Conservation (phyloP, 2,888 invertebrate genomes). For the Temnothorax ravouxi region DNA sequence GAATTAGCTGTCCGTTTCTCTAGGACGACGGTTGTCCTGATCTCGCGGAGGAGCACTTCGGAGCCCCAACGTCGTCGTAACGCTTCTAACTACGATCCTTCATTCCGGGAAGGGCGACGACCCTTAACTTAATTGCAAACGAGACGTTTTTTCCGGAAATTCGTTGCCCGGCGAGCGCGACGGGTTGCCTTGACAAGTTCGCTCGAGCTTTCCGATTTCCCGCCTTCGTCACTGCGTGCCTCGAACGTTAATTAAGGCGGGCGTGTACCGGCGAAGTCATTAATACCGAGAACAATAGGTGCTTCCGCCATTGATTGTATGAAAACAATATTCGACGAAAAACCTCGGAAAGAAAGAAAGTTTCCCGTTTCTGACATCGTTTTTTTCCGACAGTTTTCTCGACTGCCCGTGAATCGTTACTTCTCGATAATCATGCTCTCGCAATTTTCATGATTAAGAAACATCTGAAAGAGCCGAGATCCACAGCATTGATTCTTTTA, state of each 20-base stretch:
- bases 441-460: not conserved
- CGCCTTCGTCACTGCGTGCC: constrained; percentile 27
- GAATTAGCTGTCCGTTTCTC: constrained; percentile 23
- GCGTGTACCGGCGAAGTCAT: constrained; percentile 16
- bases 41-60: constrained; percentile 4
- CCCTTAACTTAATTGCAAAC: constrained; percentile 55
- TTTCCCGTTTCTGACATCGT: not conserved
- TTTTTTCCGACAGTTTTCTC: not conserved
- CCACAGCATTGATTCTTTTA: not conserved
- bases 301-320: not conserved
- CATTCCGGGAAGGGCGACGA: constrained; percentile 16
- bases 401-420: not conserved
- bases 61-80: constrained; percentile 1
- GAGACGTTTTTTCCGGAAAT: constrained; percentile 50
- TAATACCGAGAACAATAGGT: constrained; percentile 43
- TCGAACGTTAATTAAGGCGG: constrained; percentile 42
- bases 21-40: constrained; percentile 2
- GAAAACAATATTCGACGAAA: constrained; percentile 28
- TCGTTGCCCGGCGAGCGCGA: constrained; percentile 22
- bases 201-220: constrained; percentile 24
- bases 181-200: constrained; percentile 31
- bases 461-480: not conserved
- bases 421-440: not conserved
- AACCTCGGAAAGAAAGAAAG: not conserved
- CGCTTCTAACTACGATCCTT: constrained; percentile 10